These are phyloP conservation scores for Lates japonicus DNA, from an alignment of 2,797 vertebrate species.

Conservation along the genomic window DNA sequence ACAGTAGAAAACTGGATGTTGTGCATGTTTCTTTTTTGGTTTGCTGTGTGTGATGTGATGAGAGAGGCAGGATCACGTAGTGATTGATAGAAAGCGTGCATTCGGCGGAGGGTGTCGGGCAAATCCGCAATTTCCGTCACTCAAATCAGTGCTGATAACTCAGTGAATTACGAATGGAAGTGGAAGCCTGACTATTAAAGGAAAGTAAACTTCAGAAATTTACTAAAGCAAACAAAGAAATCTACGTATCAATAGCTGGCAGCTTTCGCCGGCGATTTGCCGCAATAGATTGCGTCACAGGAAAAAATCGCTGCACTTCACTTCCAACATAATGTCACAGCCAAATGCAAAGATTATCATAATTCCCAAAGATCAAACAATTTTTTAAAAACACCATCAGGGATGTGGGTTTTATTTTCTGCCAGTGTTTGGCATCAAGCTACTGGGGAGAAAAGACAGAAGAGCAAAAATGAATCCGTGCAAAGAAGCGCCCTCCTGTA, in stretches of 20 bases:
- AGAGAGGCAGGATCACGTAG: not conserved
- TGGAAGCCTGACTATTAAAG: not conserved
- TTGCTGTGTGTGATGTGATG: not conserved
- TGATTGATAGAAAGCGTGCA: not conserved
- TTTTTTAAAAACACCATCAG: conserved; percentile 40
- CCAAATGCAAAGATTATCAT: conserved; percentile 64
- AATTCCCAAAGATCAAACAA: conserved; percentile 49
- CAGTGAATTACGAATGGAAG: not conserved
- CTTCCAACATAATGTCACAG: conserved; percentile 34
- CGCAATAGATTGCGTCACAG: conserved; percentile 35
- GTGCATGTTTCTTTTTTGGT: conserved; percentile 6
- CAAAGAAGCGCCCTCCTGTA: conserved; percentile 14
- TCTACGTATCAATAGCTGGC: conserved; percentile 10
- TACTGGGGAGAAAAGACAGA: not conserved
- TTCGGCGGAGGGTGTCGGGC: conserved; percentile 13
- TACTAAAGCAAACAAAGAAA: not conserved
- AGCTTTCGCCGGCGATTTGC: conserved; percentile 3
- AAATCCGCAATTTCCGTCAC: not conserved
- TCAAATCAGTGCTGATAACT: not conserved
- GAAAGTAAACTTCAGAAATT: not conserved
- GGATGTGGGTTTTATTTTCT: conserved; percentile 50
- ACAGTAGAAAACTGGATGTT: conserved; percentile 60
- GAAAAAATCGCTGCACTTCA: conserved; percentile 39
- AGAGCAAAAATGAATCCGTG: conserved; percentile 30
- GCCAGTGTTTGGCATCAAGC: conserved; percentile 35